Base-by-base conservation (phyloP, 2,113 vertebrate genomes). In the Aptenodytes patagonicus region DNA sequence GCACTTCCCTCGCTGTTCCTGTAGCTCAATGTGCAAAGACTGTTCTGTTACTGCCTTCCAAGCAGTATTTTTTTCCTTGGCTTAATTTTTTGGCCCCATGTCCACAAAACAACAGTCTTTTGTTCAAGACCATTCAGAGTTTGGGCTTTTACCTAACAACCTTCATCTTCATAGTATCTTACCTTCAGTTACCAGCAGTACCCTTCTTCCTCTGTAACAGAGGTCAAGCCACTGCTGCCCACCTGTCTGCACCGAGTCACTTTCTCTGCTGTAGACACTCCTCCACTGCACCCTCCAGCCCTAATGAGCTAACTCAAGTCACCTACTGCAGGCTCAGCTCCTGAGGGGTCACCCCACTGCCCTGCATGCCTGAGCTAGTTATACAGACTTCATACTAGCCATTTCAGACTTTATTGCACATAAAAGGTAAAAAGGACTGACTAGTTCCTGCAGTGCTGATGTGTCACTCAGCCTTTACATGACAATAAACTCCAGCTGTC, bases 251-350 rank as follows among this genome's bases (percentile, higher is more conserved):
- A 69, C 26, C 7, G 4, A 46, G 6, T 25, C 12, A 44, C 25
- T 15, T 16, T 16, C 14, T 26, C 29, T 40, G 42, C 38, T 20
- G 34, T 2, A 34, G 22, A 2, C 13, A 5, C 11, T 69, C 21
- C 15, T 65, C 24, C 14, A 25, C 14, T 19, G 6, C 52, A 49
- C 17, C 32, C 42, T 75, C 34, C 31, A 58, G 17, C 26, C 58
- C 26, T 6, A 5, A 26, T 1, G 5, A 42, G 1, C 22, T 13
- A 57, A 29, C 21, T 3, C 0, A 0, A 38, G 22, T 28, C 8
- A 34, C 58, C 13, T 19, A 6, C 15, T 6, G 21, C 5, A 28
- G 17, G 13, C 44, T 69, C 54, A 71, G 25, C 11, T 91, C n/a
- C 51, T 17, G 28, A 25, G 17, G 17, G 9, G 21, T 12, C n/a